These are phyloP conservation scores for Dryoscopus gambensis DNA, from an alignment of 2,113 vertebrate genomes.

Conservation along the genomic window DNA sequence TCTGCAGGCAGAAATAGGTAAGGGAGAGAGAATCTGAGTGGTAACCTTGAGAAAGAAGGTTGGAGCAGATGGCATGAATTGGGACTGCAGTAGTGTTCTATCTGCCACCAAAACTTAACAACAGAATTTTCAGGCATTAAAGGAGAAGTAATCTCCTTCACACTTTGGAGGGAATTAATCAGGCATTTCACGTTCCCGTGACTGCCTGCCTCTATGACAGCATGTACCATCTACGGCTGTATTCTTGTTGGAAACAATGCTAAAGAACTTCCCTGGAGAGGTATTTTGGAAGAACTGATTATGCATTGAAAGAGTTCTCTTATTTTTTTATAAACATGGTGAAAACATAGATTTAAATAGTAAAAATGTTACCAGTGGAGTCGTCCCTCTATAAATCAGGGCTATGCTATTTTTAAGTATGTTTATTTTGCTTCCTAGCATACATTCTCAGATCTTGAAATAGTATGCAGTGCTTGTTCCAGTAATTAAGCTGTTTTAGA, in stretches of 20 bases:
- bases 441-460: not conserved
- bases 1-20: not conserved
- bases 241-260: not conserved
- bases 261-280: not conserved
- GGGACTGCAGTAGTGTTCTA: not conserved
- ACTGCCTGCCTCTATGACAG: not conserved
- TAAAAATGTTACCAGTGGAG: not conserved
- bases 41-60: not conserved
- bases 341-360: not conserved
- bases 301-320: not conserved
- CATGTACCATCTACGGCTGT: not conserved
- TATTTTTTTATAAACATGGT: not conserved
- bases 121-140: not conserved
- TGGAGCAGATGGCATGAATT: not conserved
- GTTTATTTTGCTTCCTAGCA: slow-evolving; percentile 6
- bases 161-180: not conserved
- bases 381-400: not conserved
- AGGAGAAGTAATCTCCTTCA: not conserved
- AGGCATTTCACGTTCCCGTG: not conserved
- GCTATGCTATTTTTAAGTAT: not conserved
- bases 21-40: not conserved
- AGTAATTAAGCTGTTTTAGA: not conserved
- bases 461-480: not conserved
- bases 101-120: not conserved
- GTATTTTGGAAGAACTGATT: not conserved